phyloP scores from a whole-genome alignment of 2,113 vertebrate genomes.

The Gobius niger region DNA sequence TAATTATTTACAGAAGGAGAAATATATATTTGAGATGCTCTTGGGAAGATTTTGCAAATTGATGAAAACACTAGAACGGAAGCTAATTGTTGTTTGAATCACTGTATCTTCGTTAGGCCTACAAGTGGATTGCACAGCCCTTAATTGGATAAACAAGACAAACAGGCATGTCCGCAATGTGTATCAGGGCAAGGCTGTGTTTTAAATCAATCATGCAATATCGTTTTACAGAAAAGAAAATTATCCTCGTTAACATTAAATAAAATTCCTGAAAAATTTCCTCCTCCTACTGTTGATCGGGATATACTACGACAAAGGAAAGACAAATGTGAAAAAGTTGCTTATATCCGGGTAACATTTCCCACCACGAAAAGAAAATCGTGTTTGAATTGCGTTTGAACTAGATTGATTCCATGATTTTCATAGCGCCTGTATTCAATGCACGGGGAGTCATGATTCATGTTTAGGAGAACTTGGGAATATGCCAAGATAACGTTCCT shows the following conservation, averaged over 20 bases:
- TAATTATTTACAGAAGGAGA: constrained; percentile 6
- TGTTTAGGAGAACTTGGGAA: constrained; percentile 3
- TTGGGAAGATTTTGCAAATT: not conserved
- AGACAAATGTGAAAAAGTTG: too few species aligned
- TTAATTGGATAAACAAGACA: not conserved
- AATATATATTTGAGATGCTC: not conserved
- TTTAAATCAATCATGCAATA: not conserved
- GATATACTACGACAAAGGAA: too few species aligned
- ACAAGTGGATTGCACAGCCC: not conserved
- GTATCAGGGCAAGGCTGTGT: not conserved
- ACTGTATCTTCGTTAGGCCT: not conserved
- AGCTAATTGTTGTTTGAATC: not conserved
- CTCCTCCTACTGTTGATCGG: too few species aligned
- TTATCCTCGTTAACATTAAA: not conserved
- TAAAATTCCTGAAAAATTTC: not conserved
- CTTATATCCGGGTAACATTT: too few species aligned
- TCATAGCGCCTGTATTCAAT: not conserved
- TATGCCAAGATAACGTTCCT: constrained; percentile 6
- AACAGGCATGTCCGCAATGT: not conserved
- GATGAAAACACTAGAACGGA: not conserved
- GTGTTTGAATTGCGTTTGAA: not conserved
- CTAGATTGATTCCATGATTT: not conserved
- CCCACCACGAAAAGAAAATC: too few species aligned
- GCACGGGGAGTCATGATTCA: not conserved
- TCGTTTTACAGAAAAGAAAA: not conserved